These are phyloP conservation scores for Ditylenchus dipsaci DNA, from an alignment of 1,140 invertebrate species.

Conservation along the genomic window DNA sequence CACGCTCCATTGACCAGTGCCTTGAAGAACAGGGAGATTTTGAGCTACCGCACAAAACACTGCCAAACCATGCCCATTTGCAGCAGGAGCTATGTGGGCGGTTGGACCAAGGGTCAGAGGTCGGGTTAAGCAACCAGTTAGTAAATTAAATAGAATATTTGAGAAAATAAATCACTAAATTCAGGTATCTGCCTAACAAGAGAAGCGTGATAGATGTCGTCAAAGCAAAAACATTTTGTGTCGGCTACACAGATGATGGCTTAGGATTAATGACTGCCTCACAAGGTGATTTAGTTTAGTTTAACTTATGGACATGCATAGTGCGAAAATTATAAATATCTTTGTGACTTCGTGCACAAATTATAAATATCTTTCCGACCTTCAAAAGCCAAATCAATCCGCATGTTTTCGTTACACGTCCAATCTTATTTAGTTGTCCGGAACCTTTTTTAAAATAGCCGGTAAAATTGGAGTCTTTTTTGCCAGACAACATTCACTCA, in stretches of 20 bases:
- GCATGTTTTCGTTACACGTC: background rate
- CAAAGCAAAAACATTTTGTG: constrained; percentile 45
- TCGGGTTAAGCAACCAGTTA: constrained; percentile 9
- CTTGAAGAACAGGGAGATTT: background rate
- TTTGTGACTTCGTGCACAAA: background rate
- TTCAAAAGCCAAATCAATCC: background rate
- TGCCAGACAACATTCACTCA: too few relatives aligned
- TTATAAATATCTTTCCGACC: constrained; percentile 5
- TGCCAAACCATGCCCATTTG: background rate
- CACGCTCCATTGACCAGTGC: background rate
- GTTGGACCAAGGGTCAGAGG: constrained; percentile 4
- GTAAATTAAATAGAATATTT: background rate
- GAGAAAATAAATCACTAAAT: background rate
- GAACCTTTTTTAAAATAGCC: too few relatives aligned
- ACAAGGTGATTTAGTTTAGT: constrained; percentile 33
- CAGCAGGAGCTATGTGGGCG: background rate
- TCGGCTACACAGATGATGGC: constrained; percentile 34
- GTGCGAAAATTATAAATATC: too few relatives aligned
- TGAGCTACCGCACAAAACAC: background rate
- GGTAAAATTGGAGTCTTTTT: too few relatives aligned
- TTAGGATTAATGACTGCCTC: constrained; percentile 35
- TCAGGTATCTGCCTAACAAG: constrained; percentile 41
- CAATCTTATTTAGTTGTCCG: too few relatives aligned
- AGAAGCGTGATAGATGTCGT: constrained; percentile 25
- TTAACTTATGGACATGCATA: constrained; percentile 1